phyloP scores from a whole-genome alignment of 2,113 vertebrate genomes.

The Sprattus sprattus region DNA sequence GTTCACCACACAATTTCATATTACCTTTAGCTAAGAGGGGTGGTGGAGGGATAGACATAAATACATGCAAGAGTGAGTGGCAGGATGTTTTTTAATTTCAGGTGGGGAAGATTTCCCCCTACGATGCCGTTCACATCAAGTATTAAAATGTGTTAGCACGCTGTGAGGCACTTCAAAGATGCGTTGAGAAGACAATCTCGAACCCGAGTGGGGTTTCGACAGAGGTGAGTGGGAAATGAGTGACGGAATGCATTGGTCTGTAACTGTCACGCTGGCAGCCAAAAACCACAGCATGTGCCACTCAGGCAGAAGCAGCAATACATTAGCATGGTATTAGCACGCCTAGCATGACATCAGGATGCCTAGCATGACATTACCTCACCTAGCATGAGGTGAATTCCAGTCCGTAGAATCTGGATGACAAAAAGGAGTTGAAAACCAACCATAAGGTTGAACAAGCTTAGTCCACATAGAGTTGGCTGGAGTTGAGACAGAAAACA shows the following conservation, averaged over 20 bases:
- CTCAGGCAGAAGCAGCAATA: neutral
- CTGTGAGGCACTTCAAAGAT: conserved; percentile 35
- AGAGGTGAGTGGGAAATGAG: conserved; percentile 11
- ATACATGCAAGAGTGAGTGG: conserved; percentile 39
- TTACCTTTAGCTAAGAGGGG: neutral
- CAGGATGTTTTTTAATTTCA: conserved; percentile 39
- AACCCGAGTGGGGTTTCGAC: conserved; percentile 12
- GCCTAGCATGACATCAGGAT: neutral
- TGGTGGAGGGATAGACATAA: conserved; percentile 24
- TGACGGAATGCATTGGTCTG: neutral
- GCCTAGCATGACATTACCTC: neutral
- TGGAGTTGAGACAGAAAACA: too few species aligned
- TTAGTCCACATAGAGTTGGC: neutral
- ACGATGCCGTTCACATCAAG: conserved; percentile 32
- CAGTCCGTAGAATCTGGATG: neutral
- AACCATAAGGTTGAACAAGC: neutral
- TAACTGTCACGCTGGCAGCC: neutral
- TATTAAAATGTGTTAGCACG: conserved; percentile 36
- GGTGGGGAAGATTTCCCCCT: conserved; percentile 28
- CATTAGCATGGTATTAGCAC: conserved; percentile 2
- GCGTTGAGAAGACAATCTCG: conserved; percentile 29
- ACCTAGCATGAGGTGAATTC: too few species aligned
- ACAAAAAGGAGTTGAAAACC: neutral
- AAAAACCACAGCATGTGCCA: neutral
- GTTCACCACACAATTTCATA: neutral